A percentile compares a stretch with the other conserved stretches of the same genome.
phyloP scores from a whole-genome alignment of 2,113 vertebrate species.

The Lutjanus erythropterus region DNA sequence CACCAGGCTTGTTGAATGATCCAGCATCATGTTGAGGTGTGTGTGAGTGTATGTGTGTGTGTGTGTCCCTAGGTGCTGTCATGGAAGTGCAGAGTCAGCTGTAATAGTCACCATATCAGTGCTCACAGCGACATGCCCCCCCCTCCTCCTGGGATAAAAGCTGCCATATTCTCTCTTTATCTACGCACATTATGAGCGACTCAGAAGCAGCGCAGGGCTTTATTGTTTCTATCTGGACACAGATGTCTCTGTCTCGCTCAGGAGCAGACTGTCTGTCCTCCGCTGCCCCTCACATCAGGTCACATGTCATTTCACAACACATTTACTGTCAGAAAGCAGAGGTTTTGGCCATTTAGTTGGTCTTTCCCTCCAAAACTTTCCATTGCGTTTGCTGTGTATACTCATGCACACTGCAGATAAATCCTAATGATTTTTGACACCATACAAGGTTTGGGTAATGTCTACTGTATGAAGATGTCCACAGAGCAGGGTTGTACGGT shows the following conservation, averaged over 20 bases:
- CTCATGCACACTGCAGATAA: too few species aligned
- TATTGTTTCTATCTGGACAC: background rate
- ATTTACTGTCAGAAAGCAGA: background rate
- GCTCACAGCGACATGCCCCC: slow-evolving; percentile 1
- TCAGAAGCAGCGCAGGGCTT: background rate
- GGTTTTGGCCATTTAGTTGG: background rate
- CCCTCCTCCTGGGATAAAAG: slow-evolving; percentile 21
- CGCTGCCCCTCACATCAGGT: too few species aligned
- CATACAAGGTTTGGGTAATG: too few species aligned
- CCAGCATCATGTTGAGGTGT: slow-evolving; percentile 28
- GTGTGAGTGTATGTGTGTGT: slow-evolving; percentile 4
- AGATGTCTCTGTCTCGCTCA: background rate
- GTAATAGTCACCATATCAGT: background rate
- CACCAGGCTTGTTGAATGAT: slow-evolving; percentile 26
- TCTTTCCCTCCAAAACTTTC: background rate
- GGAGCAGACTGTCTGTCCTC: too few species aligned
- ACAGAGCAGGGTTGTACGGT: too few species aligned
- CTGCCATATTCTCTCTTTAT: slow-evolving; percentile 25
- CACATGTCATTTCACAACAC: background rate
- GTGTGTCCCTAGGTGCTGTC: slow-evolving; percentile 41
- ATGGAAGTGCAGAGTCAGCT: slow-evolving; percentile 53
- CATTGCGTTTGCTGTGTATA: background rate
- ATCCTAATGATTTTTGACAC: too few species aligned
- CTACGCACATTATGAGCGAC: background rate
- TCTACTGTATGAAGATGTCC: too few species aligned